These are phyloP conservation scores for Pomacea canaliculata DNA, from an alignment of 2,888 invertebrate species.

Conservation along the genomic window DNA sequence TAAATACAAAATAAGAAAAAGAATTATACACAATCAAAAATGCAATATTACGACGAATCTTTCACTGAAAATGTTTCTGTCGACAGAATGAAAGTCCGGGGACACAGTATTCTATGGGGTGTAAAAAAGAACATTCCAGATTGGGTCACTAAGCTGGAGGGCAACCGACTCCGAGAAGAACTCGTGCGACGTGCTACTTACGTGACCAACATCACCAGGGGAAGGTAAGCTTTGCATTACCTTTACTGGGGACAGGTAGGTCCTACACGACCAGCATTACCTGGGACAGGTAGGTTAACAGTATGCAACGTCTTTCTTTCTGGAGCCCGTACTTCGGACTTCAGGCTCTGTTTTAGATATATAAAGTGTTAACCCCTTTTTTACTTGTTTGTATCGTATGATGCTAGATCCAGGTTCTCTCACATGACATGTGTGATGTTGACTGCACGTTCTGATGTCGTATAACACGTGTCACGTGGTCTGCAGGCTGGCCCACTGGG, in stretches of 20 bases:
- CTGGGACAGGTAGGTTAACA: constrained; percentile 2
- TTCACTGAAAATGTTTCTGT: no score
- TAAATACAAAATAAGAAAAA: no score
- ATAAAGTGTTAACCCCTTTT: no score
- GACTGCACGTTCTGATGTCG: no score
- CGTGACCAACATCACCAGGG: constrained; percentile 11
- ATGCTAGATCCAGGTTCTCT: no score
- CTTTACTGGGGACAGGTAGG: neutral
- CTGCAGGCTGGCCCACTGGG: constrained; percentile 55
- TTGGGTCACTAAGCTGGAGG: constrained; percentile 17
- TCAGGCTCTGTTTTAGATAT: no score
- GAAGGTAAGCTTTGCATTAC: neutral
- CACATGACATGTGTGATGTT: no score
- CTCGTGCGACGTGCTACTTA: constrained; percentile 3
- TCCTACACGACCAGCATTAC: neutral
- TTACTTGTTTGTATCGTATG: no score
- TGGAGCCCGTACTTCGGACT: no score
- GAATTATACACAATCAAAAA: no score
- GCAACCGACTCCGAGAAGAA: constrained; percentile 23
- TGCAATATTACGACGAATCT: no score
- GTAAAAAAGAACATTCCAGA: constrained; percentile 26
- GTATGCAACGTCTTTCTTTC: no score
- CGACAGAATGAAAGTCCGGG: constrained; percentile 32
- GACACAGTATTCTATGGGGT: constrained; percentile 39
- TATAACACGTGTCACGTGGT: neutral